Conservation (phyloP, 2,113 vertebrate genomes). For the Anoplopoma fimbria region DNA sequence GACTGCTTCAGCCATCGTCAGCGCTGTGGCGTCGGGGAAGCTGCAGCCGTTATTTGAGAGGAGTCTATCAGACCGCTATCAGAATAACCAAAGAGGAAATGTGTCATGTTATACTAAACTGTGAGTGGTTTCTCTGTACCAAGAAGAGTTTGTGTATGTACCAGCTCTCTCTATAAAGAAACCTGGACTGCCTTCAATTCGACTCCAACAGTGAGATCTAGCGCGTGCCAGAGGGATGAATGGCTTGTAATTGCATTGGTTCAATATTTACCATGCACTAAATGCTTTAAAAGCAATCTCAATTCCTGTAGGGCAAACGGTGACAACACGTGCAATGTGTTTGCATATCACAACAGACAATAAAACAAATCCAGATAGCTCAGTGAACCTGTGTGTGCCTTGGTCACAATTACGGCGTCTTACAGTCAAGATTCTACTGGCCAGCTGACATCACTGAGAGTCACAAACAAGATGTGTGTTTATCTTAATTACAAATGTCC, state of each 20-base stretch:
- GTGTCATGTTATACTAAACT: slow-evolving; percentile 27
- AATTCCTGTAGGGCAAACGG: slow-evolving; percentile 6
- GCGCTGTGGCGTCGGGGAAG: slow-evolving; percentile 35
- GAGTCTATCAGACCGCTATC: slow-evolving; percentile 44
- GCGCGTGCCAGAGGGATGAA: not conserved
- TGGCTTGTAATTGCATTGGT: not conserved
- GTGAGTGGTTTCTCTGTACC: slow-evolving; percentile 32
- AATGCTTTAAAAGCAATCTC: not conserved
- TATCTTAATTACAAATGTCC: not conserved
- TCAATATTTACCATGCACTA: not conserved
- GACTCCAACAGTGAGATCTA: not conserved
- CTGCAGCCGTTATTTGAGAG: slow-evolving; percentile 28
- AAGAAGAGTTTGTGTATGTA: slow-evolving; percentile 6
- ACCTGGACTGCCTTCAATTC: slow-evolving; percentile 15
- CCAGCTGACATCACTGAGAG: not conserved
- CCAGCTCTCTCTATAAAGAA: slow-evolving; percentile 2
- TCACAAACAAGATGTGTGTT: not conserved
- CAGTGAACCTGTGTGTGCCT: not conserved
- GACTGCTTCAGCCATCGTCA: slow-evolving; percentile 36
- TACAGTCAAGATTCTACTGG: not conserved
- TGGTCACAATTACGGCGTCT: not conserved
- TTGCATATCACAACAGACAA: not conserved
- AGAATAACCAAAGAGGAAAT: slow-evolving; percentile 17
- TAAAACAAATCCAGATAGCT: not conserved
- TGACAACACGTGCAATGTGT: not conserved